A percentile compares a stretch with the other conserved stretches of the same genome.
Evolutionary conservation across 2,888 invertebrate genomes (phyloP).

Genomic region (Itoplectis maculator): DNA sequence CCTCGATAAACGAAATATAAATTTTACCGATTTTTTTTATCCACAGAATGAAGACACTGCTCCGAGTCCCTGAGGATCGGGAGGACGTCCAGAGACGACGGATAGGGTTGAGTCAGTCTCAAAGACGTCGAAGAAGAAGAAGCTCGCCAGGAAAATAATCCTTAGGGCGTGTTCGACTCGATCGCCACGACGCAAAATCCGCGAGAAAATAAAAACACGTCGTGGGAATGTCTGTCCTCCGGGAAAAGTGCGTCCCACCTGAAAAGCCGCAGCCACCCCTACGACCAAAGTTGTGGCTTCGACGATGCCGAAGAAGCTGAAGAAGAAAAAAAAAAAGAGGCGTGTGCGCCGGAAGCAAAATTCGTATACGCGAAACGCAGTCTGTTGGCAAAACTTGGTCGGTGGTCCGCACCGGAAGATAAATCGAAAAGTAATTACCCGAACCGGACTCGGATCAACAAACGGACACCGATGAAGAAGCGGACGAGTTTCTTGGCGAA

Average conservation of each 20-base stretch:
- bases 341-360: slow-evolving; percentile 72
- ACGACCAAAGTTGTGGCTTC: too few species aligned
- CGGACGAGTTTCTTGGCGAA: slow-evolving; percentile 50
- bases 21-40: slow-evolving; percentile 1
- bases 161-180: too few species aligned
- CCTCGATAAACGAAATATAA: too few species aligned
- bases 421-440: slow-evolving; percentile 80
- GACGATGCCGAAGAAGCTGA: too few species aligned
- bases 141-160: too few species aligned
- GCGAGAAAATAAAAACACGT: too few species aligned
- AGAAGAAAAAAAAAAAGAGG: neutral
- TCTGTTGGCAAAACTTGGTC: slow-evolving; percentile 79
- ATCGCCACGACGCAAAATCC: too few species aligned
- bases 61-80: slow-evolving; percentile 20
- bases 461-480: slow-evolving; percentile 3
- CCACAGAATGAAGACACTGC: slow-evolving; percentile 2
- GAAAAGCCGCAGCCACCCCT: too few species aligned
- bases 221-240: too few species aligned
- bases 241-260: too few species aligned
- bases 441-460: slow-evolving; percentile 10
- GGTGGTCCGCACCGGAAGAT: slow-evolving; percentile 80
- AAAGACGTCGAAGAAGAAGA: neutral
- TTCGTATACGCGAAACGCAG: slow-evolving; percentile 76
- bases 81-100: neutral
- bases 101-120: neutral